These are phyloP conservation scores for Furcula furcula DNA, from an alignment of 2,888 invertebrate species.

Conservation along the genomic window DNA sequence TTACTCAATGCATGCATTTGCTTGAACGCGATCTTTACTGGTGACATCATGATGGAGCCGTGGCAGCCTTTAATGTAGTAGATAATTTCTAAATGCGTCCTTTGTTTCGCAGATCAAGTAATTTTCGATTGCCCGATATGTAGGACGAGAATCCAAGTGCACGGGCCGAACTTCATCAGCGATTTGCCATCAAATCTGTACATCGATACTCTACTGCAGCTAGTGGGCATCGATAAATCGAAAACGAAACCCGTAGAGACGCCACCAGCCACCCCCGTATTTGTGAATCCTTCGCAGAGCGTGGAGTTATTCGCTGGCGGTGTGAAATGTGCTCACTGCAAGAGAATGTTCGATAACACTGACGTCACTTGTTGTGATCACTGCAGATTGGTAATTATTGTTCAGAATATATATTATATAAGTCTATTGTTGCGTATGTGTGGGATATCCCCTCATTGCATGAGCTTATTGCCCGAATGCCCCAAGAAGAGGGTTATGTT, in stretches of 20 bases:
- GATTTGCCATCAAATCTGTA: conserved; percentile 86
- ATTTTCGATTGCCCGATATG: conserved; percentile 83
- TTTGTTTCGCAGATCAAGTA: conserved; percentile 59
- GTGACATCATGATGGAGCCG: too few species aligned
- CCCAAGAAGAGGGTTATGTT: too few species aligned
- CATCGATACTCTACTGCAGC: conserved; percentile 82
- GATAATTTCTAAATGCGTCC: too few species aligned
- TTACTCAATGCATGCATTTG: too few species aligned
- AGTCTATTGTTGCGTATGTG: too few species aligned
- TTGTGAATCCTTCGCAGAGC: conserved; percentile 34
- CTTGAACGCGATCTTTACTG: too few species aligned
- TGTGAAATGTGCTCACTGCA: conserved; percentile 56
- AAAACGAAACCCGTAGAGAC: conserved; percentile 30
- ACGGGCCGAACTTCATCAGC: conserved; percentile 74
- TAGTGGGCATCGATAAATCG: conserved; percentile 57
- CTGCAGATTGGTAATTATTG: conserved; percentile 81
- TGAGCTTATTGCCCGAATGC: too few species aligned
- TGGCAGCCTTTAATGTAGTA: too few species aligned
- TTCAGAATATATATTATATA: too few species aligned
- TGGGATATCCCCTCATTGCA: too few species aligned
- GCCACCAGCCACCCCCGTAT: conserved; percentile 38
- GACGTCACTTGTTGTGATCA: conserved; percentile 76
- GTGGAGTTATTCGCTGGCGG: conserved; percentile 61
- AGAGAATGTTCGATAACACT: conserved; percentile 52
- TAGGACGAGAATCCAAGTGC: conserved; percentile 66